phyloP scores from a whole-genome alignment of 2,797 vertebrate species.

The Cryptoblepharus egeriae region DNA sequence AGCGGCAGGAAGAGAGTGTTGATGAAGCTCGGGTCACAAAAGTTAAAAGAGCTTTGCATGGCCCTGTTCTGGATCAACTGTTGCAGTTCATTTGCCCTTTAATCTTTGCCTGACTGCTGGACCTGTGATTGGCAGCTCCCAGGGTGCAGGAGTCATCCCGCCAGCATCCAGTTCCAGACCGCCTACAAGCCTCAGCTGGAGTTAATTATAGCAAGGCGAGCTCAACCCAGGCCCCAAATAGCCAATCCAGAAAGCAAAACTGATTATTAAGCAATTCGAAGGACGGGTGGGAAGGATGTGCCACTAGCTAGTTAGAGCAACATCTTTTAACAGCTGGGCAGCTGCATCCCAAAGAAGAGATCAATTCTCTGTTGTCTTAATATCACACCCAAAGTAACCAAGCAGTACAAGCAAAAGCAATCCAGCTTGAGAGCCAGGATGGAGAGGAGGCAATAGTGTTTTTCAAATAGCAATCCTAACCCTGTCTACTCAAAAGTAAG shows the following conservation, averaged over 20 bases:
- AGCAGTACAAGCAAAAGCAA: not conserved
- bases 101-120: no score
- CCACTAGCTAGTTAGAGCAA: not conserved
- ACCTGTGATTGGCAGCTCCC: not conserved
- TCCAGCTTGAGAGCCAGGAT: not conserved
- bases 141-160: not conserved
- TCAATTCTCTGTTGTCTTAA: not conserved
- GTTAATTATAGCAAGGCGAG: not conserved
- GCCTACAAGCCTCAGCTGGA: not conserved
- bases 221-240: not conserved
- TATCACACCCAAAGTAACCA: not conserved
- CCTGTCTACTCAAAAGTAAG: no score
- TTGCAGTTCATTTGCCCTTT: not conserved
- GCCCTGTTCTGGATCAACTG: not conserved
- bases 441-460: not conserved
- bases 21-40: no score
- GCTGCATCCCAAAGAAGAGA: not conserved
- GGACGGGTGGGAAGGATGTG: not conserved
- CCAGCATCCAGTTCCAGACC: not conserved
- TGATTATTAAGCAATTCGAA: not conserved
- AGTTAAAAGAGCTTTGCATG: not conserved
- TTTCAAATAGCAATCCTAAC: no score
- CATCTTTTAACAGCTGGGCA: not conserved
- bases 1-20: not conserved
- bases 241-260: slow-evolving; percentile 8